A percentile compares a stretch with the other conserved stretches of the same genome.
phyloP scores from a whole-genome alignment of 2,888 invertebrate species.

The Lycocerus yunnanus region DNA sequence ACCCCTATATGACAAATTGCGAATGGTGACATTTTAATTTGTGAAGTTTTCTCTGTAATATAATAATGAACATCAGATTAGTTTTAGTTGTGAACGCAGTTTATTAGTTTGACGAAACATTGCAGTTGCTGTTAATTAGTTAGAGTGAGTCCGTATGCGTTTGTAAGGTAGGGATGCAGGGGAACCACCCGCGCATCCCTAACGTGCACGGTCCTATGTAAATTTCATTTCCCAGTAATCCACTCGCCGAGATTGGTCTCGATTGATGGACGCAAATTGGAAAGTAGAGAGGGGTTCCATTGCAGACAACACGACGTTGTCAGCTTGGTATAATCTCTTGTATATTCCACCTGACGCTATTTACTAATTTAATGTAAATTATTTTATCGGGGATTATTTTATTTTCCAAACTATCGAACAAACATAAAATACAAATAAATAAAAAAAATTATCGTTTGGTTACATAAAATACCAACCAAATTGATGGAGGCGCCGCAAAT shows the following conservation, averaged over 20 bases:
- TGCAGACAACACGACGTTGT: constrained; percentile 39
- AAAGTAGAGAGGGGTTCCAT: constrained; percentile 56
- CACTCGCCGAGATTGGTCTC: constrained; percentile 72
- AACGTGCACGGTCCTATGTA: constrained; percentile 59
- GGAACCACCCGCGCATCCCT: constrained; percentile 18
- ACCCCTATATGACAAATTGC: neutral
- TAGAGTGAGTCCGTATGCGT: constrained; percentile 26
- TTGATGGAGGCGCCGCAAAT: constrained; percentile 45
- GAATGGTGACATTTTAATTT: neutral
- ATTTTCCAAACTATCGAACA: neutral
- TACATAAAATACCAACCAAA: constrained; percentile 31
- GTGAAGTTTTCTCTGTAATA: neutral
- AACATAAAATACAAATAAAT: constrained; percentile 1
- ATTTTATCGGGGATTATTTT: neutral
- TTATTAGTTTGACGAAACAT: constrained; percentile 16
- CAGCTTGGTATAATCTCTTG: constrained; percentile 38
- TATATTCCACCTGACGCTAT: constrained; percentile 33
- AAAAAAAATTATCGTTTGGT: neutral
- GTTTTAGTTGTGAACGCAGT: constrained; percentile 7
- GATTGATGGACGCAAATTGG: constrained; percentile 75
- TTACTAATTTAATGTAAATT: constrained; percentile 27
- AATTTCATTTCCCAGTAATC: constrained; percentile 72
- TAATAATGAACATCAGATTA: constrained; percentile 1
- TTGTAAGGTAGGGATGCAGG: constrained; percentile 10
- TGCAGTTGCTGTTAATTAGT: constrained; percentile 24